These are phyloP conservation scores for Labeo calbasu DNA, from an alignment of 2,797 vertebrate genomes.

Conservation along the genomic window DNA sequence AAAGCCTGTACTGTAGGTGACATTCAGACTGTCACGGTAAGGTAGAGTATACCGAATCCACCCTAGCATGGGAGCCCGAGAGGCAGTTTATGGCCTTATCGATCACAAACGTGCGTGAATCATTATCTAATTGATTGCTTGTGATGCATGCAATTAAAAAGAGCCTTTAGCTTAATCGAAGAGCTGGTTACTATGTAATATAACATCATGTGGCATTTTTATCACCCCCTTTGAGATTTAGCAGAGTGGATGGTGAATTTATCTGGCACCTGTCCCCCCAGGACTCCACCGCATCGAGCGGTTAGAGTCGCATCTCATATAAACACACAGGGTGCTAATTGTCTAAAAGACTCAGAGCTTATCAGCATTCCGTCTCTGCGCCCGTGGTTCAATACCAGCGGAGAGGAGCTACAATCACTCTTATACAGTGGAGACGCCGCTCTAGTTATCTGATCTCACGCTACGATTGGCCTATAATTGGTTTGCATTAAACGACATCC, in stretches of 20 bases:
- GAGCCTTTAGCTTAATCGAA: not conserved
- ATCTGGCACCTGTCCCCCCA: conserved; percentile 14
- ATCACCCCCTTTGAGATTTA: conserved; percentile 13
- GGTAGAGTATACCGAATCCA: not conserved
- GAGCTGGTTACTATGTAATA: not conserved
- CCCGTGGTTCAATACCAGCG: conserved; percentile 18
- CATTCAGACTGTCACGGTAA: conserved; percentile 22
- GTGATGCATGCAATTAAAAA: conserved; percentile 16
- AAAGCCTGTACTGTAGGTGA: conserved; percentile 27
- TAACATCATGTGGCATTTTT: conserved; percentile 2
- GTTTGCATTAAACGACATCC: conserved; percentile 30
- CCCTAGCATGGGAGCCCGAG: not conserved
- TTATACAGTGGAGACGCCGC: not conserved
- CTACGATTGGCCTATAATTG: conserved; percentile 34
- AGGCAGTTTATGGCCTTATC: not conserved
- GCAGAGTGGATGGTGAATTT: conserved; percentile 1
- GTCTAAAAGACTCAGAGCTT: conserved; percentile 32
- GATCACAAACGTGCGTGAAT: not conserved
- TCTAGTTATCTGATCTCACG: conserved; percentile 41
- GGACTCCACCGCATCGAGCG: not conserved
- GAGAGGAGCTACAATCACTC: conserved; percentile 13
- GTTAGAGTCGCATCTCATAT: not conserved
- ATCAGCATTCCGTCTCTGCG: conserved; percentile 18
- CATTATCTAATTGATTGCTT: conserved; percentile 19
- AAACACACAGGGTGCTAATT: conserved; percentile 27